Percentiles rank a stretch among this genome's conserved stretches.
Evolutionary conservation across 2,888 invertebrate genomes (phyloP).

Genomic region (Lithophane ornitopus): DNA sequence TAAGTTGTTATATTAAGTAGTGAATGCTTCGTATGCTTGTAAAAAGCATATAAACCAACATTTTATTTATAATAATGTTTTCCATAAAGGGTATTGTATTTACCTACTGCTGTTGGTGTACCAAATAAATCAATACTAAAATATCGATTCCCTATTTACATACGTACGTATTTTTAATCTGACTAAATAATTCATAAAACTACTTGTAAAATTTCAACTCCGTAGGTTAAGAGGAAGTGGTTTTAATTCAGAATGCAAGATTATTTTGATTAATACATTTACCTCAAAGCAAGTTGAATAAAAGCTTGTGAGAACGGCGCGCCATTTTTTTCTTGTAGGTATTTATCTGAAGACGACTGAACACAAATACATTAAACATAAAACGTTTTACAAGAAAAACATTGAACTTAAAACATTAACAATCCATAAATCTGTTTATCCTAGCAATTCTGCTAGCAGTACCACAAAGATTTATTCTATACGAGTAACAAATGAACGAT

Average conservation of each 20-base stretch:
- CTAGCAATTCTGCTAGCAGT: conserved; percentile 48
- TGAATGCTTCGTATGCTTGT: background rate
- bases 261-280: too few relatives aligned
- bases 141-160: background rate
- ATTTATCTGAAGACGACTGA: background rate
- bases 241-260: too few relatives aligned
- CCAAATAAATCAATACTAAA: background rate
- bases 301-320: too few relatives aligned
- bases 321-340: background rate
- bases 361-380: conserved; percentile 39
- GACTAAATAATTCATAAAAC: background rate
- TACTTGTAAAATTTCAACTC: too few relatives aligned
- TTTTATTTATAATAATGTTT: background rate
- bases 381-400: conserved; percentile 32
- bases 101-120: background rate
- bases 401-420: conserved; percentile 48
- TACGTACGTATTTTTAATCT: background rate
- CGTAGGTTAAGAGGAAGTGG: too few relatives aligned
- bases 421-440: conserved; percentile 59
- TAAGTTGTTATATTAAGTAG: background rate
- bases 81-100: background rate
- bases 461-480: conserved; percentile 66
- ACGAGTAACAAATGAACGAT: conserved; percentile 70
- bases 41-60: background rate
- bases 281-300: too few relatives aligned